phyloP scores from a whole-genome alignment of 2,113 vertebrate species.

The Semnopithecus entellus region DNA sequence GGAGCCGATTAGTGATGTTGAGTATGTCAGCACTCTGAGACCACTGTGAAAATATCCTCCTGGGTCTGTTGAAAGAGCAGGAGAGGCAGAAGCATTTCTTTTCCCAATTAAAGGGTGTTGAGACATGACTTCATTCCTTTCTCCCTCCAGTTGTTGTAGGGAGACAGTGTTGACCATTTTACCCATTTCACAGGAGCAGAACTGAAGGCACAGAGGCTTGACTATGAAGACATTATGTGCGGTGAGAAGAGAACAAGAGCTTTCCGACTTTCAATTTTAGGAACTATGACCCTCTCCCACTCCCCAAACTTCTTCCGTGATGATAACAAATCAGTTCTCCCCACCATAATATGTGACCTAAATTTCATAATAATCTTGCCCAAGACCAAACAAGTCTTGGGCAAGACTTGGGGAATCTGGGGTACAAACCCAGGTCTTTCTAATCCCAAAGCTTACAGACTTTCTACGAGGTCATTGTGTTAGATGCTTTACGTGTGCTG shows the following conservation, averaged over 20 bases:
- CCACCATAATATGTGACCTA: not conserved
- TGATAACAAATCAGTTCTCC: not conserved
- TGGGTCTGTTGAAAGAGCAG: not conserved
- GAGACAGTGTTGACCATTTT: not conserved
- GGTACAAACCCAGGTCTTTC: not conserved
- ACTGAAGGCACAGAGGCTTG: not conserved
- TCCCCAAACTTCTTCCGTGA: not conserved
- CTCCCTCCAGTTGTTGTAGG: not conserved
- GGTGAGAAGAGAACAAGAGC: not conserved
- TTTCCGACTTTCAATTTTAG: not conserved
- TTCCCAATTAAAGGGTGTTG: not conserved
- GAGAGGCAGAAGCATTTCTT: not conserved
- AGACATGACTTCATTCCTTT: not conserved
- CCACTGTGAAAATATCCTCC: not conserved
- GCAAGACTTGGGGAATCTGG: not conserved
- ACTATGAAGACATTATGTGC: not conserved
- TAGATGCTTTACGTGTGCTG: not conserved
- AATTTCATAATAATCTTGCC: not conserved
- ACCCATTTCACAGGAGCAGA: not conserved
- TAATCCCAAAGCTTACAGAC: not conserved
- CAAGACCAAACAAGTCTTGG: not conserved
- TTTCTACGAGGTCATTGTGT: not conserved
- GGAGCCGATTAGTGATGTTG: not conserved
- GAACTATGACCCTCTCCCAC: not conserved
- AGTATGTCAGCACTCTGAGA: not conserved